Evolutionary conservation across 2,113 vertebrate genomes (phyloP).

Genomic region (Nothobranchius furzeri): DNA sequence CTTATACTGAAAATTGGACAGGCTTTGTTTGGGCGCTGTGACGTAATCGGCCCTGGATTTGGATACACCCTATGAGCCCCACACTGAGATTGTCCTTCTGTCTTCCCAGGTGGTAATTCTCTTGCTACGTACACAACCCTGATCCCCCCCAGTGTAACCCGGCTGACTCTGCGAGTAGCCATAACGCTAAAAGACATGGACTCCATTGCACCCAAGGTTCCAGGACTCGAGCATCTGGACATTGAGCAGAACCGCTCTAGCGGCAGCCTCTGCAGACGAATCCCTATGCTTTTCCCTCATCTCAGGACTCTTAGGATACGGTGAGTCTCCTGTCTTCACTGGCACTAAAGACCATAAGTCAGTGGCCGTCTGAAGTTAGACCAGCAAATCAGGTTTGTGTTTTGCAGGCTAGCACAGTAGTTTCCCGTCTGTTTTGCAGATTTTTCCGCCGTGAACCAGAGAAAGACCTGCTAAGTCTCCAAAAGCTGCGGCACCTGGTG

Average conservation of each 20-base stretch:
- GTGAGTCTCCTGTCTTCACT: conserved; percentile 17
- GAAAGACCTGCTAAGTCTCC: conserved; percentile 68
- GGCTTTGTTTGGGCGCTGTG: no score
- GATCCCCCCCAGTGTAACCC: conserved; percentile 57
- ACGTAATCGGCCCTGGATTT: no score
- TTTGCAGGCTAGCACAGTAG: no score
- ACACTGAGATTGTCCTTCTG: not conserved
- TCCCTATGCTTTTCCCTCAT: conserved; percentile 68
- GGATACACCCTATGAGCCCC: no score
- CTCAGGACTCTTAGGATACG: conserved; percentile 65
- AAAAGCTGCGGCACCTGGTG: conserved; percentile 59
- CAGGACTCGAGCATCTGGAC: conserved; percentile 59
- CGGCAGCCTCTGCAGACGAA: conserved; percentile 62
- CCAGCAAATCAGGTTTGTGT: no score
- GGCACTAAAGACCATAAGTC: no score
- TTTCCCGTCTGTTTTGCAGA: conserved; percentile 22
- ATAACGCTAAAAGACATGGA: conserved; percentile 72
- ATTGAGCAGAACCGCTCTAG: conserved; percentile 72
- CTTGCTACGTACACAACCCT: conserved; percentile 56
- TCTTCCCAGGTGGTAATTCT: conserved; percentile 54
- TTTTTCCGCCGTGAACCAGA: conserved; percentile 66
- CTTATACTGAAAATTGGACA: no score
- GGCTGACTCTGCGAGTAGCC: conserved; percentile 59
- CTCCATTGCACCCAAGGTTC: conserved; percentile 62
- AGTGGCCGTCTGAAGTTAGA: no score